Evolutionary conservation across 2,888 invertebrate genomes (phyloP).

Genomic region (Hirtodrosophila trivittata): DNA sequence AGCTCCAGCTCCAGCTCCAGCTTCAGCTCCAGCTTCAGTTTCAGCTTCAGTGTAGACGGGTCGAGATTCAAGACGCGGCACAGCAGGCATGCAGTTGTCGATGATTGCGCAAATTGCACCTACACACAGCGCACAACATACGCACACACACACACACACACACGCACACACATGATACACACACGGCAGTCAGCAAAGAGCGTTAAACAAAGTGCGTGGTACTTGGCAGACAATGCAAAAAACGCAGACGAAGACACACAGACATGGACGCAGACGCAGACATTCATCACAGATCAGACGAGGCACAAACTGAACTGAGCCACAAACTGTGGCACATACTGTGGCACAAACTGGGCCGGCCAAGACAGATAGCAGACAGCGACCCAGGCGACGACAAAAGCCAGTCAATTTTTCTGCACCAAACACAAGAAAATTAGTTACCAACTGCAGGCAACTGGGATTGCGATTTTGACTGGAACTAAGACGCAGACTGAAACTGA

Average conservation of each 20-base stretch:
- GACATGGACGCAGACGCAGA: constrained; percentile 34
- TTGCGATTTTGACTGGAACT: constrained; percentile 21
- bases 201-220: constrained; percentile 71
- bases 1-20: too few relatives aligned
- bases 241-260: constrained; percentile 25
- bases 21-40: constrained; percentile 3
- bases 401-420: constrained; percentile 76
- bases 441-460: constrained; percentile 29
- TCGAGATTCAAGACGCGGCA: constrained; percentile 10
- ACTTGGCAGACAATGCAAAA: constrained; percentile 59
- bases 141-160: constrained; percentile 11
- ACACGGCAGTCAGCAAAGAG: constrained; percentile 16
- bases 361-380: constrained; percentile 48
- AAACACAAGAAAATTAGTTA: constrained; percentile 76
- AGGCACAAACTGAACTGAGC: constrained; percentile 25
- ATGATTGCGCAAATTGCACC: constrained; percentile 79
- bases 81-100: constrained; percentile 37
- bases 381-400: constrained; percentile 57
- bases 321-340: constrained; percentile 17
- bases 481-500: constrained; percentile 16
- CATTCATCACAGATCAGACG: constrained; percentile 75
- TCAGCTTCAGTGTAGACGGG: constrained; percentile 11
- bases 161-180: constrained; percentile 4
- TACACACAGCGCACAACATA: constrained; percentile 57
- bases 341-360: constrained; percentile 53